Conservation (phyloP, 2,113 vertebrate genomes). For the Corvus hawaiiensis region DNA sequence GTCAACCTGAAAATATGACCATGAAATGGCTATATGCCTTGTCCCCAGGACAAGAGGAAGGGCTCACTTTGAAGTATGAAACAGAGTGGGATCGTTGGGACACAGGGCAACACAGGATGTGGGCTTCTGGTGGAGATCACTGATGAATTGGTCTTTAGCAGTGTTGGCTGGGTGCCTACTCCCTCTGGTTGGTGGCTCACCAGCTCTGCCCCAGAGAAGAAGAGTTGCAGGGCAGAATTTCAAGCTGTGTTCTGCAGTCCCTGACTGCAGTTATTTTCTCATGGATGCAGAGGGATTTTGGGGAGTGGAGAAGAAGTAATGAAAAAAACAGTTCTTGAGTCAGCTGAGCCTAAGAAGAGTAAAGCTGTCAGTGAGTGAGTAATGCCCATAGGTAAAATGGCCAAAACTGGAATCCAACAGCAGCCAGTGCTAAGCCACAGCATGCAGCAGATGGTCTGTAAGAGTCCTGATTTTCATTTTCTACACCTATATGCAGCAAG, state of each 20-base stretch:
- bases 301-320: accelerated
- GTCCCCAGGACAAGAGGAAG: neutral
- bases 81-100: accelerated
- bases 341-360: neutral
- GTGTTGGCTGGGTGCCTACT: neutral
- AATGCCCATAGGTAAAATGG: neutral
- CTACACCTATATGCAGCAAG: neutral
- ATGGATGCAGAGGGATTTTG: neutral
- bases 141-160: accelerated
- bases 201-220: neutral
- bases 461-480: neutral
- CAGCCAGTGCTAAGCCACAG: neutral
- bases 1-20: accelerated
- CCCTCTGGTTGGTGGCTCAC: neutral
- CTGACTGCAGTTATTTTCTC: neutral
- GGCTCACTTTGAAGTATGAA: neutral
- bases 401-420: neutral
- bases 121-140: neutral
- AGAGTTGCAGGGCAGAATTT: neutral
- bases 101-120: neutral
- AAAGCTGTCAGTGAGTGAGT: neutral
- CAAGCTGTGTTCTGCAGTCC: neutral
- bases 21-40: accelerated
- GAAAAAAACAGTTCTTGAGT: neutral
- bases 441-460: neutral